Evolutionary conservation across 2,113 vertebrate species (phyloP), one percentile per base, ranked within the genome.

Genomic region (Physeter macrocephalus): DNA sequence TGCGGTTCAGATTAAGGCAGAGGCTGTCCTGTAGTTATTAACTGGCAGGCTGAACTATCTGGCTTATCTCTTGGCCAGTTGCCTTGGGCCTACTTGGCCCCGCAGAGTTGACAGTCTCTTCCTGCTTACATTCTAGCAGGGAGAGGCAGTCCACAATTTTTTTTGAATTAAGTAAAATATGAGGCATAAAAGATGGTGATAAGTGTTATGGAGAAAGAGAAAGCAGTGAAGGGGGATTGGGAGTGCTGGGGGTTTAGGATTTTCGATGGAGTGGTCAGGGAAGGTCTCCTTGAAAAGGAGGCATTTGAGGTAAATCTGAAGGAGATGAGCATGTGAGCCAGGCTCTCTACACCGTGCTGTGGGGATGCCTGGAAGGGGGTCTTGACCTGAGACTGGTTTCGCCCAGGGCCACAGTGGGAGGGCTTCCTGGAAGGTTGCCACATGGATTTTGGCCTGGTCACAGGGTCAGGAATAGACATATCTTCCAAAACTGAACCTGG

Each of bases 21-120:
- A 92, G 71, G 69, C 29, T 57, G 66, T 54, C 66, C 81, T 69
- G n/a, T 72, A 25, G 31, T 43, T 39, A 52, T 85, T 71, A 80
- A 82, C 31, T 49, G 72, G 39, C 14, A 71, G 59, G n/a, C 46
- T 66, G 13, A 15, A 31, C 64, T 46, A n/a, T 82, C 59, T 90
- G 66, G 52, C n/a, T 97, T 94, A 85, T 81, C 82, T 81, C 81
- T 93, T 93, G 89, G 74, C 46, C 62, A 23, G 43, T 46, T 86
- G 59, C 78, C 78, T 87, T 23, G 9, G 21, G 57, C 62, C 57
- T 78, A 25, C 62, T 91, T 2, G 2, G 64, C 27, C 81, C 57
- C 64, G 13, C 12, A 46, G 72, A 66, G 31, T 49, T 95, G 83
- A 78, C 41, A 57, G 36, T 87, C n/a, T 91, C 74, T 92, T 92